Evolutionary conservation across 1,140 invertebrate genomes (phyloP).

Genomic region (Patella vulgata): DNA sequence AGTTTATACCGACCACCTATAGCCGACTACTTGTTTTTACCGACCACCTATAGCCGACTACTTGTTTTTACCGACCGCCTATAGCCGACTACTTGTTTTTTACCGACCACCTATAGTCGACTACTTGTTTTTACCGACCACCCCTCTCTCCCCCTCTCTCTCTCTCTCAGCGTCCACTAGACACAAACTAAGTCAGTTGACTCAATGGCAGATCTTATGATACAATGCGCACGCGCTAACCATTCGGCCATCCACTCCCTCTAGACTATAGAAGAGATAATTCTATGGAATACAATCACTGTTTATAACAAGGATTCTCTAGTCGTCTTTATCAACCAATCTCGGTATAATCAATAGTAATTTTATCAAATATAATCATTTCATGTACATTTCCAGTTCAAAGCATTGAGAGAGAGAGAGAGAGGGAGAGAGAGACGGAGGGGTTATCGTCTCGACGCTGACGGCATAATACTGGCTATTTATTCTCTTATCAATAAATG

Average conservation of each 20-base stretch:
- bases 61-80: not conserved
- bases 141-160: constrained; percentile 5
- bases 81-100: too few relatives aligned
- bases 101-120: not conserved
- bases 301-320: not conserved
- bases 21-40: not conserved
- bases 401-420: too few relatives aligned
- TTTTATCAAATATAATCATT: too few relatives aligned
- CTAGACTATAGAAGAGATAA: not conserved
- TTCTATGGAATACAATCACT: not conserved
- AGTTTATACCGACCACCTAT: not conserved
- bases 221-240: not conserved
- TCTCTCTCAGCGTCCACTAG: not conserved
- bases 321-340: constrained; percentile 1
- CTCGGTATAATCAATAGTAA: too few relatives aligned
- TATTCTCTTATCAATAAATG: too few relatives aligned
- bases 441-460: too few relatives aligned
- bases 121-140: not conserved
- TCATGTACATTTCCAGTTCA: too few relatives aligned
- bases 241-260: not conserved
- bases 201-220: not conserved
- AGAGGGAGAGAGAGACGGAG: too few relatives aligned
- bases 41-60: not conserved
- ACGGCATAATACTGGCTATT: too few relatives aligned
- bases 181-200: not conserved